A percentile compares a stretch with the other conserved stretches of the same genome.
Conservation (phyloP, 1,140 invertebrate species). For the Trachymyrmex septentrionalis region DNA sequence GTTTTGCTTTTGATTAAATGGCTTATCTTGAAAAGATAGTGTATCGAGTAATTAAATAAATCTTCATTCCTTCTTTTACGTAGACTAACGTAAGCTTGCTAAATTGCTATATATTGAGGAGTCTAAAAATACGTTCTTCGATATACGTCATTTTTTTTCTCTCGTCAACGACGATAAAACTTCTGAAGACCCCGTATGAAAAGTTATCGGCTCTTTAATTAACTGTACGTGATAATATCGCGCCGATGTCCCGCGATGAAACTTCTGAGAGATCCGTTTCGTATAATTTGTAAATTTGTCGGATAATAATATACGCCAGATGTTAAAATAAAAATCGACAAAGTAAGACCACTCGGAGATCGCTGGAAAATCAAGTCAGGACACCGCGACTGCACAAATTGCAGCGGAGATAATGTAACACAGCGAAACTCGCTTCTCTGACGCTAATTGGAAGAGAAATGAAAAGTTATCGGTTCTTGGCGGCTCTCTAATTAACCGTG, state of each 20-base stretch:
- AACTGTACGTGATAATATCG: no score
- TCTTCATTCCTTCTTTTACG: neutral
- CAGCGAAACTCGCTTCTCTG: conserved; percentile 33
- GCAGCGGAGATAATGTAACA: conserved; percentile 48
- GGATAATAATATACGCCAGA: conserved; percentile 16
- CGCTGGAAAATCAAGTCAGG: conserved; percentile 67
- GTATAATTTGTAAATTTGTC: conserved; percentile 1
- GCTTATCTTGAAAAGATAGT: neutral
- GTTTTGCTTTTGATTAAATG: conserved; percentile 8
- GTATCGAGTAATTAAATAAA: conserved; percentile 23
- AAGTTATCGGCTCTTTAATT: no score
- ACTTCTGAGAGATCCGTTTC: neutral
- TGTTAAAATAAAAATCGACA: conserved; percentile 52
- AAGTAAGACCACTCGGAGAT: conserved; percentile 47
- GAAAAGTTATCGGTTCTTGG: conserved; percentile 71
- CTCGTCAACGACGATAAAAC: neutral
- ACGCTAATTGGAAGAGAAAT: conserved; percentile 72
- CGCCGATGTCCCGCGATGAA: neutral
- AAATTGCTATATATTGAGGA: neutral
- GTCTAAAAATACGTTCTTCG: neutral
- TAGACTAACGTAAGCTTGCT: neutral
- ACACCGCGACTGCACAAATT: conserved; percentile 68
- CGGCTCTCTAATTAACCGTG: conserved; percentile 65
- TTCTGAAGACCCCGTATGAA: neutral
- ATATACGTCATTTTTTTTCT: neutral